A percentile compares a stretch with the other conserved stretches of the same genome.
Conservation (phyloP, 2,888 invertebrate genomes). For the Allacma fusca region DNA sequence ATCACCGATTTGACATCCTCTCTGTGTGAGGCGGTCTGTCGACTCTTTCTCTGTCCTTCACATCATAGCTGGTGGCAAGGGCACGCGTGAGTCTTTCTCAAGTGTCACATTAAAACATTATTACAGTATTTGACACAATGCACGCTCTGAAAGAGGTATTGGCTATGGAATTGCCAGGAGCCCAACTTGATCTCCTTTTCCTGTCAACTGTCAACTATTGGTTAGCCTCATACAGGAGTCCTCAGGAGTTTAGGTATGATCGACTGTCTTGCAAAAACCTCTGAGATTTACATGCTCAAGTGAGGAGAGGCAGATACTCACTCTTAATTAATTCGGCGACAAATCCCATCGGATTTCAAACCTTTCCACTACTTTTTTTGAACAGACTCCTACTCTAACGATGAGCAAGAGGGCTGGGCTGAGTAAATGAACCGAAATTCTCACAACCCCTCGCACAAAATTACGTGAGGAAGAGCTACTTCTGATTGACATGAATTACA, state of each 20-base stretch:
- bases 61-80: slow-evolving; percentile 5
- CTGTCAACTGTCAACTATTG: background rate
- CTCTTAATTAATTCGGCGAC: too few relatives aligned
- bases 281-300: too few relatives aligned
- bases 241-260: background rate
- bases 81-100: slow-evolving; percentile 29
- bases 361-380: too few relatives aligned
- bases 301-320: too few relatives aligned
- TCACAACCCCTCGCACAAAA: too few relatives aligned
- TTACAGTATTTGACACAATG: slow-evolving; percentile 13
- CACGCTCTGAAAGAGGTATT: slow-evolving; percentile 5
- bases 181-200: slow-evolving; percentile 8
- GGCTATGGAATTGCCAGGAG: slow-evolving; percentile 14
- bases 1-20: slow-evolving; percentile 26
- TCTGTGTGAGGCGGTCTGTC: background rate
- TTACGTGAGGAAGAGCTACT: too few relatives aligned
- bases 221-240: background rate
- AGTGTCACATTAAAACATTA: slow-evolving; percentile 25
- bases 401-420: too few relatives aligned
- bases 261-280: background rate
- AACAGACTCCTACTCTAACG: too few relatives aligned
- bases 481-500: too few relatives aligned
- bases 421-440: too few relatives aligned
- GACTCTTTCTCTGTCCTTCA: background rate
- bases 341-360: too few relatives aligned